phyloP scores from a whole-genome alignment of 2,113 vertebrate genomes.

The Stigmatopora nigra region DNA sequence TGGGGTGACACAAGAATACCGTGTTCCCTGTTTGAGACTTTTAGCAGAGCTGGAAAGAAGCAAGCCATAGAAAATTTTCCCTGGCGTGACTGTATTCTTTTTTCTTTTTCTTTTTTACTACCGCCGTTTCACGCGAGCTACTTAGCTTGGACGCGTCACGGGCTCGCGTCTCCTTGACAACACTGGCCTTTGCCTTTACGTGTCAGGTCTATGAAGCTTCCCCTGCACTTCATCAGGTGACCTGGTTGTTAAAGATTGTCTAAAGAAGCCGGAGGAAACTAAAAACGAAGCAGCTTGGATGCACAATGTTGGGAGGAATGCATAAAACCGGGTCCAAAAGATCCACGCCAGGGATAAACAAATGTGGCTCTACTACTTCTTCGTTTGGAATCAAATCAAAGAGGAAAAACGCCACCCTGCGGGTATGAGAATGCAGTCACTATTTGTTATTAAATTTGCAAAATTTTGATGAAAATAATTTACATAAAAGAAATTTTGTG shows the following conservation, averaged over 20 bases:
- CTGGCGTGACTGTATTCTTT: neutral
- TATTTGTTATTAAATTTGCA: neutral
- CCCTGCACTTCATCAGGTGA: neutral
- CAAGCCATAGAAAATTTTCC: constrained; percentile 59
- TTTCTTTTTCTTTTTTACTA: neutral
- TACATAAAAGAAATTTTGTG: no score
- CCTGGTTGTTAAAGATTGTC: fast-evolving
- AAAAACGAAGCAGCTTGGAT: neutral
- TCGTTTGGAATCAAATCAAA: neutral
- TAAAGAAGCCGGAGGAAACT: fast-evolving
- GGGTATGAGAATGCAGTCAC: neutral
- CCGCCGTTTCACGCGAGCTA: neutral
- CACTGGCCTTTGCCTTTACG: neutral
- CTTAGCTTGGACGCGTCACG: neutral
- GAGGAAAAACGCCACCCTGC: constrained; percentile 5
- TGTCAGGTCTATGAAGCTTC: fast-evolving
- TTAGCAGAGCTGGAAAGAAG: constrained; percentile 71
- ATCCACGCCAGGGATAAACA: neutral
- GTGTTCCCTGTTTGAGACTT: constrained; percentile 67
- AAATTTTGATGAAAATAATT: no score
- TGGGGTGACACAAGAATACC: constrained; percentile 86
- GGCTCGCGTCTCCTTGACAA: constrained; percentile 46
- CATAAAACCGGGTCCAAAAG: constrained; percentile 4
- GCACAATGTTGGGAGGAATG: neutral
- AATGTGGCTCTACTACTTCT: neutral